Conservation (phyloP, 2,888 invertebrate genomes). For the Euclidia mi region DNA sequence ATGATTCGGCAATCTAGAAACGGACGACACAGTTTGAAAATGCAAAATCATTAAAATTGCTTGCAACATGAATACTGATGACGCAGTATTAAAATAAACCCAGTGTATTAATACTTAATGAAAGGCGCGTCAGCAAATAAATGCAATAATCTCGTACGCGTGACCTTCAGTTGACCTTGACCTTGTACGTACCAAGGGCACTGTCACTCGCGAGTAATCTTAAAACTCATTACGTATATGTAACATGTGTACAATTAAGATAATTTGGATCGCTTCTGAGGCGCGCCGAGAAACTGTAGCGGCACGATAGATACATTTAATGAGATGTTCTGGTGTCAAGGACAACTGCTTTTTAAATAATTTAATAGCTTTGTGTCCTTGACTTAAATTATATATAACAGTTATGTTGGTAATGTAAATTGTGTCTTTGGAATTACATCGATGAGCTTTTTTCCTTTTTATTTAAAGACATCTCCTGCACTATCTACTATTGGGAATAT, state of each 20-base stretch:
- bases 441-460: no score
- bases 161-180: constrained; percentile 42
- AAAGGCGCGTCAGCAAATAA: not conserved
- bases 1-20: no score
- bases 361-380: not conserved
- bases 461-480: no score
- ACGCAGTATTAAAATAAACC: no score
- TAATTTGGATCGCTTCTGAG: constrained; percentile 4
- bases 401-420: no score
- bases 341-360: not conserved
- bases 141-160: constrained; percentile 27
- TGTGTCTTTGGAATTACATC: no score
- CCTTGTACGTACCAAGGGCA: constrained; percentile 24
- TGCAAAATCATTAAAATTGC: no score
- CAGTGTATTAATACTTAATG: no score
- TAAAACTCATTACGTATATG: constrained; percentile 13
- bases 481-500: no score
- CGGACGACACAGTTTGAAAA: no score
- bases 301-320: constrained; percentile 5
- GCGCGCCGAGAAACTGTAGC: constrained; percentile 6
- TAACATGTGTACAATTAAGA: constrained; percentile 6
- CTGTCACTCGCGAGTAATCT: constrained; percentile 38
- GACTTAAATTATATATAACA: not conserved
- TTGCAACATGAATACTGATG: no score
- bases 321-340: not conserved